These are phyloP conservation scores for Auanema sp. DNA, from an alignment of 2,888 invertebrate species.

Conservation along the genomic window DNA sequence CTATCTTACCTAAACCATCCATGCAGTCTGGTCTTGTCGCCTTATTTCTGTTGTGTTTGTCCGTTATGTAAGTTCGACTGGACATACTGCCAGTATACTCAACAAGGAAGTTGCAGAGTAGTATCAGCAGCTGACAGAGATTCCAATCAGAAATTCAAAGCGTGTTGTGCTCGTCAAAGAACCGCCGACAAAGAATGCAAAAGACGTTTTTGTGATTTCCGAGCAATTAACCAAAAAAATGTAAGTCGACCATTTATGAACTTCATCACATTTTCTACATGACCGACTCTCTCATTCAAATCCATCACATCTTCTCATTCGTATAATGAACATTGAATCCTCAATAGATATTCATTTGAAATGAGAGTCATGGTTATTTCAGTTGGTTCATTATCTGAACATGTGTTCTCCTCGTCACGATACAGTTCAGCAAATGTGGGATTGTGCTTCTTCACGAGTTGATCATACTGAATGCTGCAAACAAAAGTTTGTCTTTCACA, in stretches of 20 bases:
- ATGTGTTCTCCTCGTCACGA: constrained; percentile 51
- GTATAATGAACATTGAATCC: background rate
- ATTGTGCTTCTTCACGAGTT: constrained; percentile 54
- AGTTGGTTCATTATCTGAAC: constrained; percentile 53
- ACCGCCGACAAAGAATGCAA: constrained; percentile 58
- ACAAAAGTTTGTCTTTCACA: constrained; percentile 35
- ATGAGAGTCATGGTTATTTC: constrained; percentile 5
- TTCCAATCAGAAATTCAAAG: constrained; percentile 53
- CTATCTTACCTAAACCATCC: no score
- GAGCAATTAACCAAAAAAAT: constrained; percentile 54
- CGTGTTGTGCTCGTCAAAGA: constrained; percentile 59
- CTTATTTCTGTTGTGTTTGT: no score
- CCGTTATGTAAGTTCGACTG: no score
- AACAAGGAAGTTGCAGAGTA: no score
- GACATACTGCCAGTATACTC: no score
- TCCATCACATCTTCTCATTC: background rate
- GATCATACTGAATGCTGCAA: constrained; percentile 60
- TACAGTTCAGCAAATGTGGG: constrained; percentile 59
- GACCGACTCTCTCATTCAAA: constrained; percentile 1
- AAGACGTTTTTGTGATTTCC: constrained; percentile 56
- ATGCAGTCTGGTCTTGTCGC: no score
- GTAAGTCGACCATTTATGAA: constrained; percentile 25
- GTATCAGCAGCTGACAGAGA: constrained; percentile 3
- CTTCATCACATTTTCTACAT: background rate
- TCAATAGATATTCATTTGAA: background rate